Evolutionary conservation across 2,888 invertebrate genomes (phyloP).

Genomic region (Rhagonycha lutea): DNA sequence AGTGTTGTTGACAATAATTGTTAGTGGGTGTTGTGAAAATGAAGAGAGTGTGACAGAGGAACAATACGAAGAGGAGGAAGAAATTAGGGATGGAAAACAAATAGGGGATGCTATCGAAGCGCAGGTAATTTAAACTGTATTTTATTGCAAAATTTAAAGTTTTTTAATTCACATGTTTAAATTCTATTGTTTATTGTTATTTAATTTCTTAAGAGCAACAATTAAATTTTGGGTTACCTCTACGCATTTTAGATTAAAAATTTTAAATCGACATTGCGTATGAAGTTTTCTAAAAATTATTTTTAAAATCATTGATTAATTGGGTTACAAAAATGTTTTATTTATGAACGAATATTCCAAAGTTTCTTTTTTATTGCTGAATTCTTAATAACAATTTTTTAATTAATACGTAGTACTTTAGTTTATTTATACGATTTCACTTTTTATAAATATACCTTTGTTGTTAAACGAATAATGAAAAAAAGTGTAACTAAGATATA

Average conservation of each 20-base stretch:
- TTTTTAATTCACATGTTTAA: background rate
- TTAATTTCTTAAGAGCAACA: background rate
- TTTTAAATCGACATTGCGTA: background rate
- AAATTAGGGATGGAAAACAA: constrained; percentile 17
- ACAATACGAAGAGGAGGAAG: constrained; percentile 10
- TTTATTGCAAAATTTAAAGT: background rate
- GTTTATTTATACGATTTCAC: background rate
- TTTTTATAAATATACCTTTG: background rate
- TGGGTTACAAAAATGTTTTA: background rate
- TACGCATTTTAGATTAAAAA: background rate
- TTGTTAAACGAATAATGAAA: background rate
- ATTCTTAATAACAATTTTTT: background rate
- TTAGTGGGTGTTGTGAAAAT: constrained; percentile 7
- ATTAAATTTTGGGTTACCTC: background rate
- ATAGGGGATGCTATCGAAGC: constrained; percentile 16
- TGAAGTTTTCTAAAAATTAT: background rate
- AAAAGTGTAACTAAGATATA: background rate
- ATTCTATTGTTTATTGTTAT: background rate
- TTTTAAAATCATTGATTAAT: background rate
- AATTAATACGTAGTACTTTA: background rate
- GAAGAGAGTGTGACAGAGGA: constrained; percentile 4
- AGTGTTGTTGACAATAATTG: constrained; percentile 12
- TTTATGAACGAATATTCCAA: background rate
- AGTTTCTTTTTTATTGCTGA: background rate
- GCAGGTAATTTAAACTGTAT: constrained; percentile 12